Base-by-base conservation (phyloP, 2,113 vertebrate genomes). In the Pygoscelis adeliae region DNA sequence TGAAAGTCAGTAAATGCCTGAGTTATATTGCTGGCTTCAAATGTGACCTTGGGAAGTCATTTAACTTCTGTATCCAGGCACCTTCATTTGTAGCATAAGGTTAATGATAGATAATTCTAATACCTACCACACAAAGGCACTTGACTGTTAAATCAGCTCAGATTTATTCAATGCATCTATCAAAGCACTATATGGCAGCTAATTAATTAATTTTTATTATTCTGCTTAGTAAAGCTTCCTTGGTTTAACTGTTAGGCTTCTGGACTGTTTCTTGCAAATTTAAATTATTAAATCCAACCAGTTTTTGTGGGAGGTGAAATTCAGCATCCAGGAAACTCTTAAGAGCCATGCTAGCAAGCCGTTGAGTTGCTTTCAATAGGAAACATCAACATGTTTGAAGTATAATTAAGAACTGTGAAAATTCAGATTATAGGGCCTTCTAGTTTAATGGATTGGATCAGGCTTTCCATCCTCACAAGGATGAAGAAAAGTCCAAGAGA, bases 41-140 rank as follows among this genome's bases (percentile, higher is more conserved):
- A 44, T 69, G 32, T 78, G 72, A 94, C 83, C 69, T 94, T 96
- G 90, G 36, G 65, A 86, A 92, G 17, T 81, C 38, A 66, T 83
- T 94, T 85, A 86, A 79, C 55, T 83, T 90, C 55, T 49, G 20
- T 40, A 46, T 38, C 14, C 27, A 67, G 82, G 53, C n/a, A 83
- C 56, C 79, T 86, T 94, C 63, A 26, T 74, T 87, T 77, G 16
- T 27, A 93, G 32, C 67, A 52, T 81, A 71, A 95, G 50, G 79
- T 73, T 88, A 95, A 90, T 90, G 78, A 83, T 29, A 83, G 74
- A 59, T 94, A 61, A 93, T 90, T 91, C 53, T 32, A 27, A 87
- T 76, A 78, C 32, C n/a, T 87, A 26, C n/a, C 59, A 52, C 65
- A 93, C n/a, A 90, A 85, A 89, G 55, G 29, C 77, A 47, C 38